These are phyloP conservation scores for Erebia epiphron DNA, from an alignment of 2,888 invertebrate genomes.

Conservation along the genomic window DNA sequence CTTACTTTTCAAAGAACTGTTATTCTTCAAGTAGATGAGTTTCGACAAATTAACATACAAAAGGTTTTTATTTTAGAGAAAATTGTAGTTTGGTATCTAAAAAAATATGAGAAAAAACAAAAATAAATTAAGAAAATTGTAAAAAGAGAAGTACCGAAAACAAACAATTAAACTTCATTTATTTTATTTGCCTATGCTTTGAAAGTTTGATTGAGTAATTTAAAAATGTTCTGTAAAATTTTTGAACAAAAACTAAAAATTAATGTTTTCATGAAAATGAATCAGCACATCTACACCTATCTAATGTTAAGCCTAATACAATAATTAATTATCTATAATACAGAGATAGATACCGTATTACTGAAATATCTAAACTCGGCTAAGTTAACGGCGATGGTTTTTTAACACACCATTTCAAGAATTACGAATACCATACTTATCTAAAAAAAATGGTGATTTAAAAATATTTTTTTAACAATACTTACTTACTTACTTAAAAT, in stretches of 20 bases:
- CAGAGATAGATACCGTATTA: constrained; percentile 18
- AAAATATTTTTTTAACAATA: constrained; percentile 35
- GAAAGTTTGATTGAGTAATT: too few relatives aligned
- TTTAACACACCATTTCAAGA: constrained; percentile 24
- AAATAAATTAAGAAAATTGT: too few relatives aligned
- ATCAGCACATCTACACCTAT: constrained; percentile 32
- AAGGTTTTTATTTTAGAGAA: too few relatives aligned
- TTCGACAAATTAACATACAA: too few relatives aligned
- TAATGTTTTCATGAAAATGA: constrained; percentile 23
- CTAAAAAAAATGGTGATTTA: constrained; percentile 11
- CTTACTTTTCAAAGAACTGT: too few relatives aligned
- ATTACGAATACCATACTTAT: background rate
- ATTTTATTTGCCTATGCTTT: too few relatives aligned
- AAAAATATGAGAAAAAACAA: too few relatives aligned
- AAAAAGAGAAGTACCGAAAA: too few relatives aligned
- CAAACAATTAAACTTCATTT: too few relatives aligned
- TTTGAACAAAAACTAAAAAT: background rate
- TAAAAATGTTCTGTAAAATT: too few relatives aligned
- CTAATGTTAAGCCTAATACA: constrained; percentile 25
- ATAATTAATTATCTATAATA: constrained; percentile 18
- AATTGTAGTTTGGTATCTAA: too few relatives aligned
- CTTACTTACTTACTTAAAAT: constrained; percentile 47
- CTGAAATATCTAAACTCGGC: constrained; percentile 15
- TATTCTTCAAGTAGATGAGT: too few relatives aligned
- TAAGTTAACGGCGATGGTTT: constrained; percentile 20